Evolutionary conservation across 2,113 vertebrate species (phyloP).

Genomic region (Brachyhypopomus gauderio): DNA sequence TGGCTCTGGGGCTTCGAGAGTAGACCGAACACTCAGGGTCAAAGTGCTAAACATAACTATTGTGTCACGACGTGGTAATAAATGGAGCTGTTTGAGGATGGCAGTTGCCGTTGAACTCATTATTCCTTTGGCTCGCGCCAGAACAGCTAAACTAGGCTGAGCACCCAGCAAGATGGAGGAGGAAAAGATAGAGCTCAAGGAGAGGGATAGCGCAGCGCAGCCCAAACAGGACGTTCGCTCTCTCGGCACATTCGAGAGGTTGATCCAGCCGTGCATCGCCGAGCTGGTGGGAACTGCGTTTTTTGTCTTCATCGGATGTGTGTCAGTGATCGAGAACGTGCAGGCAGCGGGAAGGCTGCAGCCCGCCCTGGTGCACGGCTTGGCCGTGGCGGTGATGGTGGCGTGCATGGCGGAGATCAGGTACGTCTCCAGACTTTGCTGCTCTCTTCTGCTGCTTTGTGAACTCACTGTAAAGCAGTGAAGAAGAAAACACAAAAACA

Average conservation of each 20-base stretch:
- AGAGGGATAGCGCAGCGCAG: constrained; percentile 49
- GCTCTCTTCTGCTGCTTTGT: not conserved
- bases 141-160: not conserved
- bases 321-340: constrained; percentile 76
- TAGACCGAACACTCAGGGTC: constrained; percentile 14
- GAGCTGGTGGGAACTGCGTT: constrained; percentile 74
- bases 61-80: constrained; percentile 10
- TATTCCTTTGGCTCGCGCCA: not conserved
- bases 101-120: constrained; percentile 2
- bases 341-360: constrained; percentile 69
- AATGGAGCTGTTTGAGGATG: not conserved
- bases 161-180: constrained; percentile 49
- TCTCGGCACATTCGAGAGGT: constrained; percentile 62
- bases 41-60: constrained; percentile 24
- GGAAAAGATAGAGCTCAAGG: constrained; percentile 67
- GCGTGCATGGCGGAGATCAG: constrained; percentile 75
- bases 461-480: not conserved
- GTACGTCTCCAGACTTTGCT: constrained; percentile 46
- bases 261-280: constrained; percentile 72
- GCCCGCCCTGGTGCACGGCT: constrained; percentile 74
- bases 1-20: not conserved
- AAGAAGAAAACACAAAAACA: too few relatives aligned
- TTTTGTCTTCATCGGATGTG: constrained; percentile 77
- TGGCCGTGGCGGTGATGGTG: constrained; percentile 71
- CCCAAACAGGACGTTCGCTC: constrained; percentile 29